These are phyloP conservation scores for Epinephelus fuscoguttatus DNA, from an alignment of 2,113 vertebrate genomes.

Conservation along the genomic window DNA sequence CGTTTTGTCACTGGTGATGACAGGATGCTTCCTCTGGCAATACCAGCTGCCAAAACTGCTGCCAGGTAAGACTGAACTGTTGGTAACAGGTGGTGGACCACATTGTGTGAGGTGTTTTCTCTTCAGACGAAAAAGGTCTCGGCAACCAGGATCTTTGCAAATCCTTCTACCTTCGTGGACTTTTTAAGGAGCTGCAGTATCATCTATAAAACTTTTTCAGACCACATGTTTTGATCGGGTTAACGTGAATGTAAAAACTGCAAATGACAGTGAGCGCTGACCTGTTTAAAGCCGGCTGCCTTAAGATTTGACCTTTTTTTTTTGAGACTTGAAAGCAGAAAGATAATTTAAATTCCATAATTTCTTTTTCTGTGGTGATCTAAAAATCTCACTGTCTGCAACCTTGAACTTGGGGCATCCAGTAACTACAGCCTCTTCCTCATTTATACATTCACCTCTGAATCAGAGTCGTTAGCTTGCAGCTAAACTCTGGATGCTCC, in stretches of 20 bases:
- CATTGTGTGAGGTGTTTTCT: background rate
- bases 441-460: background rate
- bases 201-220: background rate
- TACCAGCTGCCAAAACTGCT: slow-evolving; percentile 81
- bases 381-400: background rate
- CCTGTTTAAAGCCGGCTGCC: background rate
- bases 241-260: background rate
- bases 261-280: background rate
- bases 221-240: background rate
- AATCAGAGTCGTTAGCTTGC: background rate
- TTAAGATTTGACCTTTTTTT: background rate
- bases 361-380: too few species aligned
- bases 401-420: background rate
- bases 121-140: too few species aligned
- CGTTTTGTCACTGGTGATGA: slow-evolving; percentile 89
- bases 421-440: background rate
- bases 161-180: background rate
- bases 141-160: background rate
- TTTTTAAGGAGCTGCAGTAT: background rate
- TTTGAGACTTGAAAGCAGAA: background rate
- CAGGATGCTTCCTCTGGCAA: slow-evolving; percentile 88
- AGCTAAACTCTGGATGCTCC: background rate
- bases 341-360: background rate
- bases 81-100: background rate
- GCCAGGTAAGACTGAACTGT: slow-evolving; percentile 66